These are phyloP conservation scores for Zeus faber DNA, from an alignment of 2,113 vertebrate species.

Conservation along the genomic window DNA sequence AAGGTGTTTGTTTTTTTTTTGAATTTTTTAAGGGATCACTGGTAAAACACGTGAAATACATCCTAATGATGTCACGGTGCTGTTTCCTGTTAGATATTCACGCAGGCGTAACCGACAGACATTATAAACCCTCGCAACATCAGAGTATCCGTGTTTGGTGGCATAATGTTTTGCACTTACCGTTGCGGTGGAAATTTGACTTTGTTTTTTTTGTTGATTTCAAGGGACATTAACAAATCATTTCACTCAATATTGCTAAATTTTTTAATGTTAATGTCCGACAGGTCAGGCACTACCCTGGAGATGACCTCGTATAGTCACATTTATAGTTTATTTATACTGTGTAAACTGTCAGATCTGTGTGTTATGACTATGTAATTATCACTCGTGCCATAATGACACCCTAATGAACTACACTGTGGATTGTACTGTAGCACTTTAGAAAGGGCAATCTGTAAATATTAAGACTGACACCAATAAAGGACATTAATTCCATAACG, in stretches of 20 bases:
- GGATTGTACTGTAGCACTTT: conserved; percentile 62
- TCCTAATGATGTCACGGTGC: no score
- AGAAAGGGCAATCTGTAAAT: conserved; percentile 36
- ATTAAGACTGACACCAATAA: conserved; percentile 64
- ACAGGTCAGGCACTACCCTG: not conserved
- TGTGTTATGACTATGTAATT: conserved; percentile 21
- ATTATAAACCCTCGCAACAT: not conserved
- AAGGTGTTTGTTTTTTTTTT: no score
- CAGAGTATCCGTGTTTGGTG: not conserved
- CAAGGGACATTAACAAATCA: no score
- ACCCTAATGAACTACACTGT: conserved; percentile 39
- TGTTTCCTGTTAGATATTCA: no score
- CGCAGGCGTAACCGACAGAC: not conserved
- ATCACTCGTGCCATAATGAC: conserved; percentile 62
- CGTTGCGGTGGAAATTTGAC: no score
- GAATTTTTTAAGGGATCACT: no score
- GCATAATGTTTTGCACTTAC: not conserved
- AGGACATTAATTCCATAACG: conserved; percentile 40
- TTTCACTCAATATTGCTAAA: no score
- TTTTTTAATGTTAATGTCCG: not conserved
- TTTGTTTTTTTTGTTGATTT: no score
- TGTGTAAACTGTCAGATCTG: conserved; percentile 23
- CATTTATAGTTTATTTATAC: conserved; percentile 36
- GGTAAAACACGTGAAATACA: no score
- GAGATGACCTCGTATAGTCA: conserved; percentile 10